Base-by-base conservation (phyloP, 2,797 vertebrate species). In the Lateolabrax maculatus region DNA sequence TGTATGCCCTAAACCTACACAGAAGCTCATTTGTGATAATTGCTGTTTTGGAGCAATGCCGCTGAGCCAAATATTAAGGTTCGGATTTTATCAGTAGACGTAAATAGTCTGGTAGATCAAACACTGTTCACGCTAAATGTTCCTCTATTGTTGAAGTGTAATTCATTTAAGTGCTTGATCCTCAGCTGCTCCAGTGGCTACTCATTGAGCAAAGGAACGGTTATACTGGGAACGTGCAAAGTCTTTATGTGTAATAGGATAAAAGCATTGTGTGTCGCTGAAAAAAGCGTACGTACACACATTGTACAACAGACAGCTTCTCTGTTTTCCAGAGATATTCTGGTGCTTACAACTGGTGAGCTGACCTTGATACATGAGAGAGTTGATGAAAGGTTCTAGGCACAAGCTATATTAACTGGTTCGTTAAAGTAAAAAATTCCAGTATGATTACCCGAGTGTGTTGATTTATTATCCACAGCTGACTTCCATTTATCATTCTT, bases 401-500 rank as follows among this genome's bases (percentile, higher is more conserved):
- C 65, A 29, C 11, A 0, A 16, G 62, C 55, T 52, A 36, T 60
- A 71, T 75, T 25, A 81, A 49, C 74, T 49, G 29, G 23, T 58
- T 81, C 52, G 71, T 77, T 39, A 53, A 60, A 71, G 53, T 77
- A 25, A 76, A 80, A 84, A 81, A 81, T 79, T 82, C 71, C 65
- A 56, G 34, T 41, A 77, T 81, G 51, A 83, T 89, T 84, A 70
- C 48, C 29, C 4, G 0, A 48, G 36, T 66, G 65, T 77, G 43
- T 23, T 81, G 85, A 89, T 90, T 91, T 84, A 91, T 89, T 75
- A 49, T 58, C 74, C 46, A 75, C 89, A 93, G 88, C 88, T 92
- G 89, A 92, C 85, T 69, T 75, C 51, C 63, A 87, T 92, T 84
- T 72, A 64, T 88, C 75, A 75, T 63, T 80, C 66, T 49, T 72